Evolutionary conservation across 2,797 vertebrate genomes (phyloP), one percentile per base, ranked within the genome.

Genomic region (Siniperca undulata): DNA sequence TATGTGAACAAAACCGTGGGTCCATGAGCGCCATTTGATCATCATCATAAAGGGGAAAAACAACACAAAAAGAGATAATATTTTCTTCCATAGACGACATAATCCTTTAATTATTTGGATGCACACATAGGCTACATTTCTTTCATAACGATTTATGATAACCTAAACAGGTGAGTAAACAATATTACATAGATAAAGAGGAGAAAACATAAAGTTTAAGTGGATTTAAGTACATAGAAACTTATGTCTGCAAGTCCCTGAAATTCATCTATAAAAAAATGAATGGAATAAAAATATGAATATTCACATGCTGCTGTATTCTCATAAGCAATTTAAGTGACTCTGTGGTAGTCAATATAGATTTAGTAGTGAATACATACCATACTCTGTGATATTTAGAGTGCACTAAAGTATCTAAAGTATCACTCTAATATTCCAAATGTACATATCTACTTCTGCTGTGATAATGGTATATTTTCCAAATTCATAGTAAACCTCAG

Each of bases 1-100:
- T 79, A 80, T 78, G 64, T 38, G 72, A 79, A 87, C 69, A 68
- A 67, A 75, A 75, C 62, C 81, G 24, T 17, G 12, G 55, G 16
- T 78, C 60, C 27, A 48, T 11, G 8, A 70, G 60, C 75, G 62
- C 11, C 44, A 42, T 80, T 74, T 74, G 74, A 74, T 80, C 76
- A 64, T 68, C 46, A 27, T 24, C 61, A 55, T 8, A 7, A 69
- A 77, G 38, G 40, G n/a, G 24, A 56, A 46, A 52, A 44, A 59
- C 1, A 56, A 34, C 7, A 67, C 56, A 14, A 58, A 58, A 40
- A 59, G 2, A 62, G 8, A 69, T 52, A 5, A 6, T 0, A 2
- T 69, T 58, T 56, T 52, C 17, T 50, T 44, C 24, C 27, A 53
- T 3, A 56, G 46, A 64, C 0, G 1, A 38, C 8, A 53, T 48